Percentiles rank a stretch among this genome's conserved stretches.
Evolutionary conservation across 2,888 invertebrate species (phyloP).

Genomic region (Notocelia uddmanniana): DNA sequence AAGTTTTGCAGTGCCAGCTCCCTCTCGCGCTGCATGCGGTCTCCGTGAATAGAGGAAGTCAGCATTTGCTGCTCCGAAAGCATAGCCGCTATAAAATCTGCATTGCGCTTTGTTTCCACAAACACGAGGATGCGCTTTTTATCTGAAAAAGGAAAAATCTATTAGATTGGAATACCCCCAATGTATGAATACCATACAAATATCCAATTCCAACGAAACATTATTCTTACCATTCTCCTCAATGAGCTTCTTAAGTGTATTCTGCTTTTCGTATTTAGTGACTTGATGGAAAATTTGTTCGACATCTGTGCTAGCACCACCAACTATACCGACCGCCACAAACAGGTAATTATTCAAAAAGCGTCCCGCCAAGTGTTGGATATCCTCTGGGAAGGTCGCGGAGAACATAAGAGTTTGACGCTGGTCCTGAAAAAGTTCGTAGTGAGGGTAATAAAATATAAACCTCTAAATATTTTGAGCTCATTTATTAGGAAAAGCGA

Average conservation of each 20-base stretch:
- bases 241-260: conserved; percentile 90
- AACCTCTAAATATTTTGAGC: background rate
- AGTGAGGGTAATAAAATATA: background rate
- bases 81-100: conserved; percentile 95
- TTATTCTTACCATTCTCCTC: conserved; percentile 77
- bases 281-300: conserved; percentile 91
- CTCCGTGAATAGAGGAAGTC: conserved; percentile 99
- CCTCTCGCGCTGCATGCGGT: conserved; percentile 97
- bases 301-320: conserved; percentile 97
- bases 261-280: conserved; percentile 90
- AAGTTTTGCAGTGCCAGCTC: conserved; percentile 98
- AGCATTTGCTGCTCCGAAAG: conserved; percentile 92
- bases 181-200: background rate
- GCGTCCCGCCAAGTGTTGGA: conserved; percentile 93
- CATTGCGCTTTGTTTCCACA: conserved; percentile 95
- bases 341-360: conserved; percentile 94
- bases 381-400: conserved; percentile 99
- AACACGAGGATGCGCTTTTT: conserved; percentile 91
- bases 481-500: background rate
- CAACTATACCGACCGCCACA: conserved; percentile 95
- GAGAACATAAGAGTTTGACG: conserved; percentile 99
- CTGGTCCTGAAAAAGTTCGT: conserved; percentile 83
- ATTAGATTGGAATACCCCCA: background rate
- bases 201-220: background rate
- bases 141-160: conserved; percentile 57